phyloP scores from a whole-genome alignment of 2,113 vertebrate genomes.

The Podarcis muralis region DNA sequence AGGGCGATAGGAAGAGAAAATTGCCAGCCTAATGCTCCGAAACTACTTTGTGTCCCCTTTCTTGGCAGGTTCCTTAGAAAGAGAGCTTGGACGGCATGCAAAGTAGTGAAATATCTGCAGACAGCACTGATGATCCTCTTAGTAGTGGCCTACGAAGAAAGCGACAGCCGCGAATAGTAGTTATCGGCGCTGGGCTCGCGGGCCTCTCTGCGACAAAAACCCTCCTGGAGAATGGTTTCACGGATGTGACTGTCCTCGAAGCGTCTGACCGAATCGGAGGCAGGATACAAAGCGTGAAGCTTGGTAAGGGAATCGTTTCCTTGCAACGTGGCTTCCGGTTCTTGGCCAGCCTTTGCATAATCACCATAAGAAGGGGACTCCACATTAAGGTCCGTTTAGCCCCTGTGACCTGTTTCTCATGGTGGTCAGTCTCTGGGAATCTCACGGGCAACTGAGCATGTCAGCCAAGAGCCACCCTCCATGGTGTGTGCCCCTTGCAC shows the following conservation, averaged over 20 bases:
- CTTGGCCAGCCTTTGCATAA: rapidly evolving
- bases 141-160: constrained; percentile 90
- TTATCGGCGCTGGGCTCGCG: constrained; percentile 95
- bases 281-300: constrained; percentile 91
- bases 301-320: constrained; percentile 78
- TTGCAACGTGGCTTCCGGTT: too few relatives aligned
- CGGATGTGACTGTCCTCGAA: constrained; percentile 95
- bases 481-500: too few relatives aligned
- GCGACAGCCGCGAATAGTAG: constrained; percentile 97
- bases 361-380: too few relatives aligned
- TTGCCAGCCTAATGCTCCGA: not conserved
- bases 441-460: not conserved
- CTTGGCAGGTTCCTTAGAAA: constrained; percentile 86
- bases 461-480: not conserved
- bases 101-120: constrained; percentile 99
- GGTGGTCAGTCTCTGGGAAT: not conserved
- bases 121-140: constrained; percentile 99
- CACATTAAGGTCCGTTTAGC: not conserved
- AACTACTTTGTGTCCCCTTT: constrained; percentile 6
- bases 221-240: constrained; percentile 92
- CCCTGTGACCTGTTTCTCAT: too few relatives aligned
- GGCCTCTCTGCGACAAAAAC: constrained; percentile 92
- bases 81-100: constrained; percentile 98
- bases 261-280: constrained; percentile 93
- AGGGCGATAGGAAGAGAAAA: not conserved